A percentile compares a stretch with the other conserved stretches of the same genome.
Conservation (phyloP, 2,113 vertebrate species). For the Amphiprion ocellaris region DNA sequence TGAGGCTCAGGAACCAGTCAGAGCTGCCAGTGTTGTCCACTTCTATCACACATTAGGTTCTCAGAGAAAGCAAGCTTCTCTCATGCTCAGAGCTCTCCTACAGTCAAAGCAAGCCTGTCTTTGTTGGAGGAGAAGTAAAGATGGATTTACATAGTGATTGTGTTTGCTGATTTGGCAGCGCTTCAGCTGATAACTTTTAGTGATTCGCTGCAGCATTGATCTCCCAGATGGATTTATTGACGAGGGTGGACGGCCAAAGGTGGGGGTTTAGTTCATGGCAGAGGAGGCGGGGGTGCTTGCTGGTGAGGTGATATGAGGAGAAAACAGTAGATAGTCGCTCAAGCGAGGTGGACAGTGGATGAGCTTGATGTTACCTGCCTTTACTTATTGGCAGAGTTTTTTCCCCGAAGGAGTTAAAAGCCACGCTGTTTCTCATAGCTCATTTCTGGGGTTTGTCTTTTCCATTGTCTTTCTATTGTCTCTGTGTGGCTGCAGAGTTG, state of each 20-base stretch:
- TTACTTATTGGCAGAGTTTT: slow-evolving; percentile 48
- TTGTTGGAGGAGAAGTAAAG: slow-evolving; percentile 74
- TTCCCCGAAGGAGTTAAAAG: slow-evolving; percentile 51
- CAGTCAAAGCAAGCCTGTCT: slow-evolving; percentile 52
- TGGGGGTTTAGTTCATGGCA: slow-evolving; percentile 65
- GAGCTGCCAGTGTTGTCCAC: slow-evolving; percentile 47
- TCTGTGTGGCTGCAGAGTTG: slow-evolving; percentile 53
- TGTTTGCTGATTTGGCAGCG: slow-evolving; percentile 86
- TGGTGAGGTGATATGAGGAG: slow-evolving; percentile 62
- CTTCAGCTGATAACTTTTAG: slow-evolving; percentile 88
- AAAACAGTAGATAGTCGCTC: slow-evolving; percentile 71
- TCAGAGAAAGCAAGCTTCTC: slow-evolving; percentile 41
- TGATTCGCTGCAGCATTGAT: slow-evolving; percentile 86
- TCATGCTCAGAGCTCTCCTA: slow-evolving; percentile 31
- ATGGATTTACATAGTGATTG: slow-evolving; percentile 89
- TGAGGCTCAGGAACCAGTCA: slow-evolving; percentile 34
- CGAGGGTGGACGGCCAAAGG: slow-evolving; percentile 69
- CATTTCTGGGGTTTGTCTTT: slow-evolving; percentile 61
- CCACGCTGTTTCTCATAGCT: slow-evolving; percentile 48
- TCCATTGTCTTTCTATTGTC: slow-evolving; percentile 66
- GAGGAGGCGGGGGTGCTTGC: slow-evolving; percentile 33
- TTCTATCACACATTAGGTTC: slow-evolving; percentile 48
- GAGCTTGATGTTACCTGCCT: slow-evolving; percentile 59
- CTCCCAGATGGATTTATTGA: slow-evolving; percentile 87
- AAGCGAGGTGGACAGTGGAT: slow-evolving; percentile 69